Base-by-base conservation (phyloP, 1,140 invertebrate genomes). In the Sarcophaga bullata region DNA sequence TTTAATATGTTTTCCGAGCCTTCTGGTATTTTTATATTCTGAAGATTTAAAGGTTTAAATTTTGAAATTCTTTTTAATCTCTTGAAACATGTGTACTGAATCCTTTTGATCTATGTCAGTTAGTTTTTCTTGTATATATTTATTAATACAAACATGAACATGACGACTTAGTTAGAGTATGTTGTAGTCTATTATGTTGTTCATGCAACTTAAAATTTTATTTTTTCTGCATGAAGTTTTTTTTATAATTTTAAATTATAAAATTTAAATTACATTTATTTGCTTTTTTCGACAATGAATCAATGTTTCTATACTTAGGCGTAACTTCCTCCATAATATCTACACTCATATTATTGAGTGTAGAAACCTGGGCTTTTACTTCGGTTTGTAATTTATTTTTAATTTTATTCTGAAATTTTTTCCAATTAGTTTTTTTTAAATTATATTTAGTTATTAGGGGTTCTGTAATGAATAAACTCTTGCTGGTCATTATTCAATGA, bases 51-150 rank as follows among this genome's bases (percentile, higher is more conserved):
- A 6, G 72, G 72, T 8, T 73, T 73, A 6, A 10, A 47, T 47
- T 46, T 73, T 73, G 17, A 73, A 73, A 47, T 73, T 73, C 37
- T 47, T 73, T 11, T 47, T 47, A 11, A 73, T 73, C 10, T 46
- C 9, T 13, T 13, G 11, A 73, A 73, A 73, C 72, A 73, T 73
- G 37, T 73, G 9, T 13, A 11, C 47, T 4, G 72, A 73, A 73
- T 73, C 72, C 13, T 73, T 46, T 9, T 25, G 72, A 47, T 73
- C 72, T 5, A 73, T 6, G 13, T 73, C 11, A 46, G 72, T 73
- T 47, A 73, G 47, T 47, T 68, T 62, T 13, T n/a, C 54, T n/a
- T 62, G 11, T 13, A 62, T 62, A 62, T 62, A 6, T 68, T 68
- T 68, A 68, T 68, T 68, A 68, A 68, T 17, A 19, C 17, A 19